Evolutionary conservation across 1,140 invertebrate genomes (phyloP).

Genomic region (Oreohelix idahoensis): DNA sequence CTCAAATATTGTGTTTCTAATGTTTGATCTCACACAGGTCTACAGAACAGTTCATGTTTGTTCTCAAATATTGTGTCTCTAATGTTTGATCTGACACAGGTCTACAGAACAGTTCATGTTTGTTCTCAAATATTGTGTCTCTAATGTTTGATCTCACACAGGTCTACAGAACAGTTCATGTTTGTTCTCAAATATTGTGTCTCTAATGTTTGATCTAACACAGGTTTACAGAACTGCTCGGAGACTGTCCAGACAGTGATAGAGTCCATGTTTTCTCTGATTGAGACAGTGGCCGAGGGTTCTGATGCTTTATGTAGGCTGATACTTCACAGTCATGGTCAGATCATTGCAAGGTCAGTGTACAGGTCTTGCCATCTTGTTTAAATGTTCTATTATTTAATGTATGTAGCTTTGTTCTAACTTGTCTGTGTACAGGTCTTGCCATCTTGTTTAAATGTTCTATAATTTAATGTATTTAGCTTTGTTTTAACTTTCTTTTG

Average conservation of each 20-base stretch:
- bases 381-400: no score
- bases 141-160: neutral
- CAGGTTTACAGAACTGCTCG: neutral
- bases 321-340: conserved; percentile 12
- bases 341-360: neutral
- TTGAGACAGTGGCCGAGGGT: conserved; percentile 20
- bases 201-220: neutral
- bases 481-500: no score
- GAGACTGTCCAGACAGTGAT: neutral
- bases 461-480: no score
- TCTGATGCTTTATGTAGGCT: neutral
- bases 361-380: no score
- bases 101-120: no score
- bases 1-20: neutral
- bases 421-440: no score
- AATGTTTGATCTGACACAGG: no score
- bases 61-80: neutral
- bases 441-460: no score
- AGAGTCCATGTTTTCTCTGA: conserved; percentile 13
- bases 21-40: no score
- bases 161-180: neutral
- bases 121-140: neutral
- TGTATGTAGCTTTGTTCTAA: no score
- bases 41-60: no score
- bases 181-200: neutral